Conservation (phyloP, 2,888 invertebrate species). For the Carpatolechia fugitivella region DNA sequence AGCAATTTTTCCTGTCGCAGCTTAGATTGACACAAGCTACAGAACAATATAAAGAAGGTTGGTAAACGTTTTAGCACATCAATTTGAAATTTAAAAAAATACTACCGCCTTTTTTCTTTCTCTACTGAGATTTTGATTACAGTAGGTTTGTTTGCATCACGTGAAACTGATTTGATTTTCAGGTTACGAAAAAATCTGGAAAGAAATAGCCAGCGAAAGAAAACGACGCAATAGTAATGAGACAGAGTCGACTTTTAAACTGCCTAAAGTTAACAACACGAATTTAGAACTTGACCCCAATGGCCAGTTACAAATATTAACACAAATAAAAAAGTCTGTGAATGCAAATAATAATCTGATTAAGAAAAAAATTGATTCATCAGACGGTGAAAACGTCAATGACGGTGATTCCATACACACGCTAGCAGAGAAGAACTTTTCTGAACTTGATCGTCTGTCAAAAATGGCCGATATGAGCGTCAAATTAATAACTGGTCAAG, state of each 20-base stretch:
- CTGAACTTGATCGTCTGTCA: conserved; percentile 66
- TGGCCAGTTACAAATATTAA: conserved; percentile 60
- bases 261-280: conserved; percentile 29
- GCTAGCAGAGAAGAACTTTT: conserved; percentile 69
- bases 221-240: conserved; percentile 72
- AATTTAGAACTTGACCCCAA: conserved; percentile 45
- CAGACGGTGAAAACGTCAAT: conserved; percentile 26
- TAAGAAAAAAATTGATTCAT: conserved; percentile 57
- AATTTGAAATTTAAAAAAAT: too few species aligned
- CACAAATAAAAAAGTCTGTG: conserved; percentile 66
- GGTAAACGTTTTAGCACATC: too few species aligned
- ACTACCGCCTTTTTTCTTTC: too few species aligned
- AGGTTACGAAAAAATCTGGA: conserved; percentile 83
- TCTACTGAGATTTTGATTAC: too few species aligned
- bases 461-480: conserved; percentile 70
- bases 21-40: conserved; percentile 79
- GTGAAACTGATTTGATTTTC: conserved; percentile 48
- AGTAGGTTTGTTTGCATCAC: not conserved
- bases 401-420: conserved; percentile 56
- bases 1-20: conserved; percentile 79
- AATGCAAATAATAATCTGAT: conserved; percentile 70
- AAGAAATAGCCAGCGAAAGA: conserved; percentile 81
- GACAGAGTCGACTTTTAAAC: conserved; percentile 31
- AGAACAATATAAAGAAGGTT: conserved; percentile 79
- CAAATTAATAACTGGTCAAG: conserved; percentile 61